Percentiles rank a stretch among this genome's conserved stretches.
These are phyloP conservation scores for Drosophila prolongata DNA, from an alignment of 2,888 invertebrate species.

Conservation along the genomic window DNA sequence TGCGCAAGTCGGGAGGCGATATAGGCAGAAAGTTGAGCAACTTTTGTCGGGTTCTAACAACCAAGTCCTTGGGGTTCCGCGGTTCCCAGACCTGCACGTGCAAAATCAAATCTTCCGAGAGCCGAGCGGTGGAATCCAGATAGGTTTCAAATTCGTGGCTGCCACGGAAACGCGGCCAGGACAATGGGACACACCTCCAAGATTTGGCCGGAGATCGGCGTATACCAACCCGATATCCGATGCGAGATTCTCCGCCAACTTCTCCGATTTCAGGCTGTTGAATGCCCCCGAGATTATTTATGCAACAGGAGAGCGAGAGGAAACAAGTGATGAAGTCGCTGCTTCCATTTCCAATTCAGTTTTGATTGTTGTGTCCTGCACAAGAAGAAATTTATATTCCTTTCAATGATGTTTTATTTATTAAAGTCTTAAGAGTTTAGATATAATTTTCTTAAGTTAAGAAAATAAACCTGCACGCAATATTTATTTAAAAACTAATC, in stretches of 20 bases:
- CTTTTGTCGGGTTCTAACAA: slow-evolving; percentile 61
- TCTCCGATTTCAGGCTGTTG: slow-evolving; percentile 63
- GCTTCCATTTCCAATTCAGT: slow-evolving; percentile 75
- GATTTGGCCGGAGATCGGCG: slow-evolving; percentile 32
- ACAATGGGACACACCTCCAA: slow-evolving; percentile 82
- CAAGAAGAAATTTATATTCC: slow-evolving; percentile 4
- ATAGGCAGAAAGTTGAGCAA: slow-evolving; percentile 82
- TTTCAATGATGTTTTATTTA: not conserved
- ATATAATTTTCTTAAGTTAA: too few species aligned
- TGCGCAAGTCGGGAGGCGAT: slow-evolving; percentile 66
- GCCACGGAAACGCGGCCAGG: slow-evolving; percentile 64
- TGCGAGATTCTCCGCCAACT: slow-evolving; percentile 29
- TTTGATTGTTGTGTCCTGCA: slow-evolving; percentile 54
- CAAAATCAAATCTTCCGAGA: slow-evolving; percentile 45
- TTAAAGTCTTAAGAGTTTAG: too few species aligned
- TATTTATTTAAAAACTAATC: too few species aligned
- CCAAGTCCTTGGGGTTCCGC: slow-evolving; percentile 11
- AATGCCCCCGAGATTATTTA: slow-evolving; percentile 53
- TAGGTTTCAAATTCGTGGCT: slow-evolving; percentile 68
- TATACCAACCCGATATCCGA: slow-evolving; percentile 76
- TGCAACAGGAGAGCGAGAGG: slow-evolving; percentile 75
- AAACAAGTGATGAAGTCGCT: slow-evolving; percentile 84
- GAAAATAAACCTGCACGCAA: too few species aligned
- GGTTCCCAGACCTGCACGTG: slow-evolving; percentile 73
- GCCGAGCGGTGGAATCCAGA: slow-evolving; percentile 7